Percentiles rank a stretch among this genome's conserved stretches.
Evolutionary conservation across 1,140 invertebrate species (phyloP).

Genomic region (Zophobas atratus): DNA sequence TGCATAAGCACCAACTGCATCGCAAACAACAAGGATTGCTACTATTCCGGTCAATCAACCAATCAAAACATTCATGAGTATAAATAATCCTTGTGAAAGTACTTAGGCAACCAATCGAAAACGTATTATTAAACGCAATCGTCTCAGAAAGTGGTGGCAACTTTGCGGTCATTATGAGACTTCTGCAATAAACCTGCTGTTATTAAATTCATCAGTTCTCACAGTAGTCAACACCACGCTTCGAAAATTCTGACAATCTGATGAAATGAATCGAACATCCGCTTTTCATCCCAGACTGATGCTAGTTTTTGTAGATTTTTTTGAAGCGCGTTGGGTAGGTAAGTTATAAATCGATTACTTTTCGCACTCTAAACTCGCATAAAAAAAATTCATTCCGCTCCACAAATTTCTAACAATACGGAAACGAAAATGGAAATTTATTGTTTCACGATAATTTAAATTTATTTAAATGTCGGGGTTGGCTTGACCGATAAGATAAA

Average conservation of each 20-base stretch:
- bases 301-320: slow-evolving; percentile 9
- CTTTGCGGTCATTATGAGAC: slow-evolving; percentile 18
- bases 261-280: not conserved
- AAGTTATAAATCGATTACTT: not conserved
- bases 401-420: slow-evolving; percentile 15
- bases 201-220: slow-evolving; percentile 4
- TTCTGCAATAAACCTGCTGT: slow-evolving; percentile 1
- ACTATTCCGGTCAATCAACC: slow-evolving; percentile 36
- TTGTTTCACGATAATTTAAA: slow-evolving; percentile 20
- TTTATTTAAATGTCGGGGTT: slow-evolving; percentile 34
- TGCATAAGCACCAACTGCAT: not conserved
- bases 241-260: not conserved
- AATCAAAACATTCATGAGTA: slow-evolving; percentile 23
- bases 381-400: slow-evolving; percentile 5
- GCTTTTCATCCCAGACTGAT: not conserved
- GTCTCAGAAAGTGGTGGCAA: slow-evolving; percentile 9
- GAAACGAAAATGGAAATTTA: slow-evolving; percentile 33
- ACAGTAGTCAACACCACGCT: not conserved
- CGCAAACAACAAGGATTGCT: slow-evolving; percentile 9
- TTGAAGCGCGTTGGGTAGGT: not conserved
- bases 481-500: slow-evolving; percentile 26
- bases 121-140: not conserved
- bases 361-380: not conserved
- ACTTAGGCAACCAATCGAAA: slow-evolving; percentile 14
- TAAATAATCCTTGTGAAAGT: slow-evolving; percentile 34